Percentiles rank a stretch among this genome's conserved stretches.
Evolutionary conservation across 2,797 vertebrate species (phyloP).

Genomic region (Chaetodon trifasciatus): DNA sequence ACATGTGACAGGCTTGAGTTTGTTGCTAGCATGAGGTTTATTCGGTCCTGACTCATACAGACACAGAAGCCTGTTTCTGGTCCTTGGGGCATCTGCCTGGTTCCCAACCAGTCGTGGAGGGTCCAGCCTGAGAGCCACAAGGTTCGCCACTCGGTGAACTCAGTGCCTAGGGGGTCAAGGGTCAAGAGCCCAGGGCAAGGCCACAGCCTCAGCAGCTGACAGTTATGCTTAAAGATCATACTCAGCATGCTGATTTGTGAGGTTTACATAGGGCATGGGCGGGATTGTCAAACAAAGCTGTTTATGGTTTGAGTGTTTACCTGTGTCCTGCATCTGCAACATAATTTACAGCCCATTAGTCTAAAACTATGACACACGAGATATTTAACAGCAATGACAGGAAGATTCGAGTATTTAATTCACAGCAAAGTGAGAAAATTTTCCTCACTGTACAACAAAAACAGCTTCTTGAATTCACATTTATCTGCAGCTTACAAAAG

Average conservation of each 20-base stretch:
- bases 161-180: conserved; percentile 54
- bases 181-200: conserved; percentile 74
- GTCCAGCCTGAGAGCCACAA: conserved; percentile 59
- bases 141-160: conserved; percentile 78
- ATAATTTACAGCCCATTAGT: conserved; percentile 69
- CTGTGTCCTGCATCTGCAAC: conserved; percentile 54
- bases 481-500: conserved; percentile 25
- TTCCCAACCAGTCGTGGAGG: conserved; percentile 55
- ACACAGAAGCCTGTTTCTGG: conserved; percentile 48
- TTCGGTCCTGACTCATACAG: conserved; percentile 38
- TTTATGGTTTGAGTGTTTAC: conserved; percentile 78
- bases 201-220: conserved; percentile 63
- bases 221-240: conserved; percentile 77
- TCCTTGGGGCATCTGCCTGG: conserved; percentile 57
- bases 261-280: conserved; percentile 72
- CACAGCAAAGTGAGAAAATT: conserved; percentile 5
- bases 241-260: conserved; percentile 75
- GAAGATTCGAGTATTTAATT: conserved; percentile 8
- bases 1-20: conserved; percentile 19
- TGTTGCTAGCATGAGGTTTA: conserved; percentile 18
- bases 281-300: conserved; percentile 76
- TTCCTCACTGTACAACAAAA: conserved; percentile 2
- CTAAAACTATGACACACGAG: conserved; percentile 35
- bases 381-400: conserved; percentile 45
- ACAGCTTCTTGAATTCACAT: conserved; percentile 9